Conservation (phyloP, 2,888 invertebrate species). For the Endotricha flammealis region DNA sequence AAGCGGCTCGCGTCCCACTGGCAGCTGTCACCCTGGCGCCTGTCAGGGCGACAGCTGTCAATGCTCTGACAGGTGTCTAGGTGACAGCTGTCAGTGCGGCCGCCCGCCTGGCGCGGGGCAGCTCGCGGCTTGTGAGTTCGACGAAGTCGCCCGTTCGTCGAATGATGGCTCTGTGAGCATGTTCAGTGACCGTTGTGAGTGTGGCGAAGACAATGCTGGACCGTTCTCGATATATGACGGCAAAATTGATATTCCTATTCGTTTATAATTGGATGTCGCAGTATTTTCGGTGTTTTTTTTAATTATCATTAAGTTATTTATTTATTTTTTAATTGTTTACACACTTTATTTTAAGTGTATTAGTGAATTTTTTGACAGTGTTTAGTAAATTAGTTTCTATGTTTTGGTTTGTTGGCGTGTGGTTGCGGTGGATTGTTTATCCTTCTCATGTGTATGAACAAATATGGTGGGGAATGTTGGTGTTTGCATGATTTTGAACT, state of each 20-base stretch:
- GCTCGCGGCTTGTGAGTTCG: too few relatives aligned
- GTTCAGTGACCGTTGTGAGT: conserved; percentile 30
- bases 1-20: conserved; percentile 27
- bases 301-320: too few relatives aligned
- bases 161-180: conserved; percentile 23
- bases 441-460: neutral
- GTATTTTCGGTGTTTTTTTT: conserved; percentile 20
- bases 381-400: conserved; percentile 6
- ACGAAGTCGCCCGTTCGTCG: too few relatives aligned
- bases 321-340: conserved; percentile 17
- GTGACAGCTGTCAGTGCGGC: too few relatives aligned
- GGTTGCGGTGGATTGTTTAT: neutral
- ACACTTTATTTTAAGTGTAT: conserved; percentile 16
- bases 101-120: too few relatives aligned
- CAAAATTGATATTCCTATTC: conserved; percentile 44
- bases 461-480: neutral
- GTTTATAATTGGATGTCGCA: conserved; percentile 29
- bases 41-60: conserved; percentile 19
- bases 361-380: conserved; percentile 17
- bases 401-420: neutral
- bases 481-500: conserved; percentile 1
- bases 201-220: conserved; percentile 25
- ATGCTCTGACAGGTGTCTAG: conserved; percentile 18
- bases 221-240: conserved; percentile 43
- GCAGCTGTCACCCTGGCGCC: conserved; percentile 13